phyloP scores from a whole-genome alignment of 2,113 vertebrate genomes.

The Megalops atlanticus region DNA sequence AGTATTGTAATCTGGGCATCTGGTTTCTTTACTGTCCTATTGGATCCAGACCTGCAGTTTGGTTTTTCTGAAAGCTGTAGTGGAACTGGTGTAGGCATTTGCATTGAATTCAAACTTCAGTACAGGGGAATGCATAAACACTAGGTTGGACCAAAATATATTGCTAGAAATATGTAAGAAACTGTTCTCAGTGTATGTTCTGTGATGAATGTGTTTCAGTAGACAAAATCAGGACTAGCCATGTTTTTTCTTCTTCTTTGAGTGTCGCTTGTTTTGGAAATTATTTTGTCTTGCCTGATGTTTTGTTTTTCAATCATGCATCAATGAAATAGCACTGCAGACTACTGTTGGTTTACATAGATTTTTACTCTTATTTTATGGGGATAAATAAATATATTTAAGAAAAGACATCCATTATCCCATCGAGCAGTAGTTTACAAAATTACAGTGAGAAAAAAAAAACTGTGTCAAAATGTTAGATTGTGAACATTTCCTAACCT shows the following conservation, averaged over 20 bases:
- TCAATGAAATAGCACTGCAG: conserved; percentile 28
- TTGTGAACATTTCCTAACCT: conserved; percentile 55
- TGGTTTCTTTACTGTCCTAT: no score
- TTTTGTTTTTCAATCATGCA: conserved; percentile 20
- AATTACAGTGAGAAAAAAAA: conserved; percentile 48
- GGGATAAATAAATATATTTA: conserved; percentile 41
- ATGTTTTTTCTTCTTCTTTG: neutral
- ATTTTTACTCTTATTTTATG: conserved; percentile 41
- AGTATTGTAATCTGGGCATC: no score
- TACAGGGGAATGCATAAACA: no score
- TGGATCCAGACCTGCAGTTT: no score
- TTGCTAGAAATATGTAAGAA: neutral
- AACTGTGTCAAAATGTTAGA: conserved; percentile 53
- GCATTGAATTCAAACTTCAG: no score
- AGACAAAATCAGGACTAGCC: neutral
- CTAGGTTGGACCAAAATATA: no score
- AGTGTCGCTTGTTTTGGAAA: conserved; percentile 1
- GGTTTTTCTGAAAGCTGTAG: no score
- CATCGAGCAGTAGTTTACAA: conserved; percentile 54
- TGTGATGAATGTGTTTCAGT: neutral
- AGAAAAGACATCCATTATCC: conserved; percentile 26
- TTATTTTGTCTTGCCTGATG: neutral
- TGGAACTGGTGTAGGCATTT: no score
- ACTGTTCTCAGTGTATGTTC: neutral
- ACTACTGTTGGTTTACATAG: conserved; percentile 35